Percentiles rank a stretch among this genome's conserved stretches.
Evolutionary conservation across 2,113 vertebrate species (phyloP).

Genomic region (Alouatta palliata): DNA sequence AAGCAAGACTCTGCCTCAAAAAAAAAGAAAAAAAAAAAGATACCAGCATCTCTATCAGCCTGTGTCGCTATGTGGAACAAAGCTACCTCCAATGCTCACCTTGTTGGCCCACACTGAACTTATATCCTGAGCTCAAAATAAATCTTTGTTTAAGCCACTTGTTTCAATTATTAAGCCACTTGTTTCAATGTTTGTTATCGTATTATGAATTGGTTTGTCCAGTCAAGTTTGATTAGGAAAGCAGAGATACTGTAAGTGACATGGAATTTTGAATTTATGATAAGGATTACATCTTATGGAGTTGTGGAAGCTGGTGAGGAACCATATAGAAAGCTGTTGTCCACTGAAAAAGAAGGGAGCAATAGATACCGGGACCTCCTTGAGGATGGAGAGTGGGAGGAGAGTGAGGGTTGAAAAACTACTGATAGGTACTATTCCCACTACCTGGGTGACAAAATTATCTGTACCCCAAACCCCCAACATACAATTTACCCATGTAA

Average conservation of each 20-base stretch:
- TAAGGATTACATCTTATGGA: background rate
- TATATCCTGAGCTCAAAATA: background rate
- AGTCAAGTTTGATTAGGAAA: background rate
- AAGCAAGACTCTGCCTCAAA: too few species aligned
- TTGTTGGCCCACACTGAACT: background rate
- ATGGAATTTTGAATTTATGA: background rate
- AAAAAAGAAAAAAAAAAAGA: too few species aligned
- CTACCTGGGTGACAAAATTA: too few species aligned
- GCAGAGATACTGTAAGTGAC: background rate
- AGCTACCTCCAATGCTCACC: too few species aligned
- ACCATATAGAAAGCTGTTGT: background rate
- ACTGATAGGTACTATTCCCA: too few species aligned
- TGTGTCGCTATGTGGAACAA: background rate
- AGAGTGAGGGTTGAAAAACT: too few species aligned
- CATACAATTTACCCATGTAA: too few species aligned
- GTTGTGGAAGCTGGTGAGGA: background rate
- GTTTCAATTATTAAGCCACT: background rate
- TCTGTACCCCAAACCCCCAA: too few species aligned
- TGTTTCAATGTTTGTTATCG: background rate
- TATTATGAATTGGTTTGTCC: background rate
- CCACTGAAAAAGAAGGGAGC: background rate
- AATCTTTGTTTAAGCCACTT: background rate
- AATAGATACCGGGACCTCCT: too few species aligned
- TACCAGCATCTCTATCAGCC: background rate
- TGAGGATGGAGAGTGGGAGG: too few species aligned